A percentile compares a stretch with the other conserved stretches of the same genome.
phyloP scores from a whole-genome alignment of 2,888 invertebrate species.

The Phania funesta region DNA sequence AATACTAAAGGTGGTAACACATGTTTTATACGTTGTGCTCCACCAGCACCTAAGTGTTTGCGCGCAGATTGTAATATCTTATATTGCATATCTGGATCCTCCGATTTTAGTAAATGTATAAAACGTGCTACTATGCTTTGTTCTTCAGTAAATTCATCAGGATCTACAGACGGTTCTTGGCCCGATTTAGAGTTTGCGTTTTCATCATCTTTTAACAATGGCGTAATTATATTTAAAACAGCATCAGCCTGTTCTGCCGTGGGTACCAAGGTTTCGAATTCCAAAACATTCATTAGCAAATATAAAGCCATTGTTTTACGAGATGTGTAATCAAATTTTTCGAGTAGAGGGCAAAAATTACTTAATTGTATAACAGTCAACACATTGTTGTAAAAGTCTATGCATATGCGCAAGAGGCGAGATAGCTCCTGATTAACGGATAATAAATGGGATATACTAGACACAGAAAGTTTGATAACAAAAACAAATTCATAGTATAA shows the following conservation, averaged over 20 bases:
- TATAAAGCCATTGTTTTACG: slow-evolving; percentile 92
- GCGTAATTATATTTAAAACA: slow-evolving; percentile 89
- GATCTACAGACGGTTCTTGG: slow-evolving; percentile 82
- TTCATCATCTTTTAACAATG: slow-evolving; percentile 92
- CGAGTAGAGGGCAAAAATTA: slow-evolving; percentile 92
- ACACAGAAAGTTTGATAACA: background rate
- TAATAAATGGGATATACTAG: slow-evolving; percentile 78
- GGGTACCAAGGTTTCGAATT: slow-evolving; percentile 92
- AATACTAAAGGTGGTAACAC: slow-evolving; percentile 97
- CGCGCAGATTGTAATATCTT: slow-evolving; percentile 93
- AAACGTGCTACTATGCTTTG: slow-evolving; percentile 93
- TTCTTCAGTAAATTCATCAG: slow-evolving; percentile 97
- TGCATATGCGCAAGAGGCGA: slow-evolving; percentile 95
- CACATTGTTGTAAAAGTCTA: slow-evolving; percentile 96
- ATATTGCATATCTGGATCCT: slow-evolving; percentile 91
- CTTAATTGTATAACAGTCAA: slow-evolving; percentile 92
- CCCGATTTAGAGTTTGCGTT: slow-evolving; percentile 78
- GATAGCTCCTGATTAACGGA: slow-evolving; percentile 96
- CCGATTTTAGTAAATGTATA: slow-evolving; percentile 90
- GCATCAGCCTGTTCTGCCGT: slow-evolving; percentile 93
- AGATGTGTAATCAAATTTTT: slow-evolving; percentile 93
- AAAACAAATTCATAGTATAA: background rate
- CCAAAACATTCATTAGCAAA: slow-evolving; percentile 93
- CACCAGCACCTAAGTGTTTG: slow-evolving; percentile 95
- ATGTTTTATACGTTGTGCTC: slow-evolving; percentile 91